A percentile compares a stretch with the other conserved stretches of the same genome.
Conservation (phyloP, 2,113 vertebrate genomes). For the Mixornis gularis region DNA sequence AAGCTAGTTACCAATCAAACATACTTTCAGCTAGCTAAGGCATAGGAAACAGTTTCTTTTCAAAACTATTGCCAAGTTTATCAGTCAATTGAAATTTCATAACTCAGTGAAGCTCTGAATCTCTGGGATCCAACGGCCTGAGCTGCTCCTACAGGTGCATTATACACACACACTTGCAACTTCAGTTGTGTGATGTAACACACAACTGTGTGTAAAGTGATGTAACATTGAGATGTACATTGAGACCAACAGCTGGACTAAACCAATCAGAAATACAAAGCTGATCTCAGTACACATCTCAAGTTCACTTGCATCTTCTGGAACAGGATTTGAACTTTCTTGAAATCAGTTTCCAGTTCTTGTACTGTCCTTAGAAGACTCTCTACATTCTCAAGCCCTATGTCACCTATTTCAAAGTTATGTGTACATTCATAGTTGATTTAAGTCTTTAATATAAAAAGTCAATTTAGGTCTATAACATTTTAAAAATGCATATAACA, state of each 20-base stretch:
- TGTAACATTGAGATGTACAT: accelerated
- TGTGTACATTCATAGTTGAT: accelerated
- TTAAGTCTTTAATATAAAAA: background rate
- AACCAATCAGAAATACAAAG: background rate
- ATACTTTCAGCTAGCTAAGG: background rate
- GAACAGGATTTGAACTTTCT: background rate
- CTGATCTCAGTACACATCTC: background rate
- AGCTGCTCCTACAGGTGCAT: background rate
- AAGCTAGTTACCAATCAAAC: background rate
- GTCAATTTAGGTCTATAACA: background rate
- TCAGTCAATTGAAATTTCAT: background rate
- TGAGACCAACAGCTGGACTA: background rate
- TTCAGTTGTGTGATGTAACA: background rate
- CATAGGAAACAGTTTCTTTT: background rate
- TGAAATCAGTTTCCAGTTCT: background rate
- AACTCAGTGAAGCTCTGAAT: background rate
- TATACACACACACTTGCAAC: background rate
- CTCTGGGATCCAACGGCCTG: background rate
- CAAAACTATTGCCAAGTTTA: background rate
- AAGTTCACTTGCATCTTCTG: background rate
- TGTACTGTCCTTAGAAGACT: background rate
- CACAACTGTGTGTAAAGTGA: too few species aligned
- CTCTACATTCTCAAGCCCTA: background rate
- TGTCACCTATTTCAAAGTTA: background rate
- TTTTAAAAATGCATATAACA: background rate